Evolutionary conservation across 1,140 invertebrate species (phyloP).

Genomic region (Drosophila tani): DNA sequence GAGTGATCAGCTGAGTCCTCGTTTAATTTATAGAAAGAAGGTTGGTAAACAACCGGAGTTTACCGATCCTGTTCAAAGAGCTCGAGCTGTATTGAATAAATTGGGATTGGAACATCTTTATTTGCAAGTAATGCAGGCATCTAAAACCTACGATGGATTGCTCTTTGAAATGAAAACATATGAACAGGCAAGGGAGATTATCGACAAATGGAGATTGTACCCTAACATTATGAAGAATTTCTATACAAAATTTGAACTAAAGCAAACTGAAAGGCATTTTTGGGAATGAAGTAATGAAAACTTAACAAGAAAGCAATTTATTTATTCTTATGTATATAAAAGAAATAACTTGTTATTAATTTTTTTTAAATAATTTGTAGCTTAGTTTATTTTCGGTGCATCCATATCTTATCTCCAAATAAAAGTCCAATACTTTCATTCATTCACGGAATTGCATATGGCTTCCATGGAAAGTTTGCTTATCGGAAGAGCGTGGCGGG

Average conservation of each 20-base stretch:
- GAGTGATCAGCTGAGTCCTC: not conserved
- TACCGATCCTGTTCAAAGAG: not conserved
- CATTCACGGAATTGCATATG: conserved; percentile 33
- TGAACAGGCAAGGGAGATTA: not conserved
- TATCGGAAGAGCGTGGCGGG: conserved; percentile 10
- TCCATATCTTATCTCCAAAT: conserved; percentile 28
- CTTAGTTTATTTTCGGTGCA: not conserved
- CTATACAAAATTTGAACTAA: not conserved
- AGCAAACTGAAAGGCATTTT: not conserved
- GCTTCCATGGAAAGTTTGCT: conserved; percentile 38
- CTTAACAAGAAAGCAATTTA: no score
- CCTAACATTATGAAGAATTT: not conserved
- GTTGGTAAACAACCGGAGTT: not conserved
- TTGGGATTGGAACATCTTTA: not conserved
- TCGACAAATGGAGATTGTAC: not conserved
- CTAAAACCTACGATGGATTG: no score
- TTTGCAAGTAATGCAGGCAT: not conserved
- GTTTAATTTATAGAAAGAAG: not conserved
- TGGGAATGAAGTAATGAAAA: no score
- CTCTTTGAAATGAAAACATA: not conserved
- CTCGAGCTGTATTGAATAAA: not conserved
- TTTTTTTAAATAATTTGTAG: no score
- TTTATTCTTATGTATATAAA: no score
- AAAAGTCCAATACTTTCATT: conserved; percentile 34
- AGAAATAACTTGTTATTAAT: no score